Percentiles rank a stretch among this genome's conserved stretches.
These are phyloP conservation scores for Pseudomugil tenellus DNA, from an alignment of 2,797 vertebrate species.

Conservation along the genomic window DNA sequence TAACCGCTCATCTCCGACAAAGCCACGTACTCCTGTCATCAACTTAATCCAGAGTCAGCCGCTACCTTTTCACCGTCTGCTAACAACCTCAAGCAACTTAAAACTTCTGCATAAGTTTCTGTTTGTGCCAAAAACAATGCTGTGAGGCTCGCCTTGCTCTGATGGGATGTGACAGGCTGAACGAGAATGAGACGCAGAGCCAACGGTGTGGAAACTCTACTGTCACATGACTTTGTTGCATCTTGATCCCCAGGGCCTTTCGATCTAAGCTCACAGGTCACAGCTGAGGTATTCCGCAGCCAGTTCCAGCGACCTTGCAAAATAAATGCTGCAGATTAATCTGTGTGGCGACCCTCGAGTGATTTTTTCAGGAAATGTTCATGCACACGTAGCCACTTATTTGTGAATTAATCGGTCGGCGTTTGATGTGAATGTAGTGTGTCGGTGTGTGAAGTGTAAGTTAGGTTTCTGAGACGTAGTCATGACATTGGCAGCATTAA, in stretches of 20 bases:
- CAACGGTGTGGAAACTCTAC: constrained; percentile 27
- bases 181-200: constrained; percentile 20
- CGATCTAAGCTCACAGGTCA: constrained; percentile 25
- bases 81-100: constrained; percentile 18
- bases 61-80: constrained; percentile 6
- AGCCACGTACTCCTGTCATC: constrained; percentile 18
- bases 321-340: constrained; percentile 29
- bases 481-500: constrained; percentile 12
- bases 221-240: constrained; percentile 38
- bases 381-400: constrained; percentile 29
- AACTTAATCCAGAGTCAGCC: constrained; percentile 26
- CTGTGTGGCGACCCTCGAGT: constrained; percentile 10
- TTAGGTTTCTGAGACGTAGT: constrained; percentile 17
- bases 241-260: constrained; percentile 38
- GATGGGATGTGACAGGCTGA: constrained; percentile 60
- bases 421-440: constrained; percentile 20
- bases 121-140: constrained; percentile 23
- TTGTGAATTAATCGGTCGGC: constrained; percentile 37
- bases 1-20: constrained; percentile 20
- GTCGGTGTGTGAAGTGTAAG: background rate
- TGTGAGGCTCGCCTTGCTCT: constrained; percentile 35
- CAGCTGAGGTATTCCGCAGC: constrained; percentile 28
- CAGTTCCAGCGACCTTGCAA: constrained; percentile 26
- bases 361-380: constrained; percentile 28
- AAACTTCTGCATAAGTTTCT: constrained; percentile 31